phyloP scores from a whole-genome alignment of 2,113 vertebrate species.

The Hippocampus guttulatus region DNA sequence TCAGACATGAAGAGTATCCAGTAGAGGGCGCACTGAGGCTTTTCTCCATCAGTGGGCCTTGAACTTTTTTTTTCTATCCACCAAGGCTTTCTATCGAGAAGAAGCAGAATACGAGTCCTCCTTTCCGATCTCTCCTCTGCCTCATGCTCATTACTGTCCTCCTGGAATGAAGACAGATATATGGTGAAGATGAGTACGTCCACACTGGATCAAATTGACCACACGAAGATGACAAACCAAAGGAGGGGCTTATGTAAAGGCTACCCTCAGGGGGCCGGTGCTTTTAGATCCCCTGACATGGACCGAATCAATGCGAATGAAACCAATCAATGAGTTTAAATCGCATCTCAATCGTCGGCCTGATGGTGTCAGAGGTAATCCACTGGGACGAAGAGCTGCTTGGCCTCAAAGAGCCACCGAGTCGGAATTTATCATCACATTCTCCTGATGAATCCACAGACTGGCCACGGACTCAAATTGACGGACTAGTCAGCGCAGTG shows the following conservation, averaged over 20 bases:
- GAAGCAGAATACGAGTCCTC: conserved; percentile 12
- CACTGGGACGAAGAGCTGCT: conserved; percentile 39
- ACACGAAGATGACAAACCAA: neutral
- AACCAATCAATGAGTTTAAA: conserved; percentile 10
- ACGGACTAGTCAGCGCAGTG: conserved; percentile 9
- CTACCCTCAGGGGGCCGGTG: neutral
- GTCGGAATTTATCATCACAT: conserved; percentile 53
- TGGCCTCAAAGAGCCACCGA: conserved; percentile 48
- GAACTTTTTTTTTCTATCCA: conserved; percentile 32
- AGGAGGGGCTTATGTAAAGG: neutral
- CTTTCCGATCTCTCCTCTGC: conserved; percentile 15
- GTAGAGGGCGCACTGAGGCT: conserved; percentile 46
- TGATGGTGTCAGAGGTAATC: conserved; percentile 52
- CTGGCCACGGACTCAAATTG: conserved; percentile 24
- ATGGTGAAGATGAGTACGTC: conserved; percentile 6
- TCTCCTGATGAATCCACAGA: conserved; percentile 33
- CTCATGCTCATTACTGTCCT: conserved; percentile 38
- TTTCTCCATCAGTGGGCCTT: conserved; percentile 28
- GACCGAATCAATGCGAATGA: conserved; percentile 9
- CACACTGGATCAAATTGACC: conserved; percentile 4
- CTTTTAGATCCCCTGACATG: conserved; percentile 1
- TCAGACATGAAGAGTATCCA: conserved; percentile 40
- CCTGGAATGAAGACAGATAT: conserved; percentile 39
- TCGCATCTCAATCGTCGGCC: conserved; percentile 28
- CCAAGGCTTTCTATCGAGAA: conserved; percentile 17